Base-by-base conservation (phyloP, 1,140 invertebrate genomes). In the Pseudoatta argentina region DNA sequence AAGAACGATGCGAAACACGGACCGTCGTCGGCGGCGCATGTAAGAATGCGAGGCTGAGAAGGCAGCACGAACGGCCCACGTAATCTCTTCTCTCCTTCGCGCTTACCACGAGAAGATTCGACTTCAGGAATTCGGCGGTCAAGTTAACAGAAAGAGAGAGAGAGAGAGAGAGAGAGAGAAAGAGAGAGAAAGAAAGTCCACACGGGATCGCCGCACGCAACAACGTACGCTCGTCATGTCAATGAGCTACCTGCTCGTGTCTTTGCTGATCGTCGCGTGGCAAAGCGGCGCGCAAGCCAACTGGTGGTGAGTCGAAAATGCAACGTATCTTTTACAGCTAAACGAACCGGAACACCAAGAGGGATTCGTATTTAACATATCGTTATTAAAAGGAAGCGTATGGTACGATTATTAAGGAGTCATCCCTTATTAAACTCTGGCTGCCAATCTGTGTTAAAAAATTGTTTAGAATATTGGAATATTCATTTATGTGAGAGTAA, bases 231-330 rank as follows among this genome's bases (percentile, higher is more conserved):
- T 76, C 82, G 67, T 91, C 51, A 69, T 85, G 57, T 71, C 83
- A 53, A 89, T 75, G 75, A 86, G 83, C 39, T 83, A 94, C 64
- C 76, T 92, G 78, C 72, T 90, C 66, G 67, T 94, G 85, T 89
- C 91, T 66, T 86, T 94, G 78, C 77, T 94, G 89, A 86, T 94
- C 87, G 85, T 94, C 90, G 93, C 93, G 86, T 90, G 91, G 88
- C 93, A 92, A 82, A 93, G 94, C 86, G 92, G 94, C 81, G 94
- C 90, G 72, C 90, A 91, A 77, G 94, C 94, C 55, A 95, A 95
- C 89, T 95, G 94, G 94, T 95, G 94, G 94, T 95, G 87, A 94
- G 94, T 93, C 48, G 59, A 18, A 63, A 8, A 76, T 76, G 4
- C n/a, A n/a, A 61, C n/a, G 2, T 75, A 24, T 48, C n/a, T 16